A percentile compares a stretch with the other conserved stretches of the same genome.
These are phyloP conservation scores for Melitaea cinxia DNA, from an alignment of 1,140 invertebrate species.

Conservation along the genomic window DNA sequence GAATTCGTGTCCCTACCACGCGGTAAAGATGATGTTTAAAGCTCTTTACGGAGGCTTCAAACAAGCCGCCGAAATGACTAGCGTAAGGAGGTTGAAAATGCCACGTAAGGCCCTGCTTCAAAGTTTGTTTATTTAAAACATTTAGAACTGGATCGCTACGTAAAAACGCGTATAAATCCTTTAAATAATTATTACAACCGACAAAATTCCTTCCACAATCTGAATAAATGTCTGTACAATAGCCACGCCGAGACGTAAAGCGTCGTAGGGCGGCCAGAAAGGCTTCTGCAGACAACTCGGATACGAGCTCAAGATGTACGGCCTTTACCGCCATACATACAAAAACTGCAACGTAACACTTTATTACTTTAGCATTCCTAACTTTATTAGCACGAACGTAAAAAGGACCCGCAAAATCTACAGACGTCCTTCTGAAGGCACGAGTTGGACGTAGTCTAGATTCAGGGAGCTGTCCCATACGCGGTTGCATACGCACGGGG, in stretches of 20 bases:
- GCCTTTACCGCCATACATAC: not conserved
- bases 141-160: not conserved
- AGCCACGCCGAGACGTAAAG: not conserved
- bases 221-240: not conserved
- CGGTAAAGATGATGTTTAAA: slow-evolving; percentile 44
- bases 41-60: slow-evolving; percentile 46
- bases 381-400: not conserved
- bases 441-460: too few relatives aligned
- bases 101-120: not conserved
- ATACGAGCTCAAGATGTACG: not conserved
- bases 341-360: not conserved
- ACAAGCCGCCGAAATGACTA: slow-evolving; percentile 56
- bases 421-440: not conserved
- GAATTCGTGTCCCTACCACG: slow-evolving; percentile 12
- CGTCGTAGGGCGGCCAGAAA: not conserved
- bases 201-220: not conserved
- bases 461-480: not conserved
- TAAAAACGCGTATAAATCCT: not conserved
- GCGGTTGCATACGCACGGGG: too few relatives aligned
- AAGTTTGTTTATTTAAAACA: not conserved
- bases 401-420: not conserved
- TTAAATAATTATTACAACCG: not conserved
- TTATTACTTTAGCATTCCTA: not conserved
- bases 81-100: slow-evolving; percentile 27
- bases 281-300: not conserved